phyloP scores from a whole-genome alignment of 2,888 invertebrate genomes.

The Ecliptopera silaceata region DNA sequence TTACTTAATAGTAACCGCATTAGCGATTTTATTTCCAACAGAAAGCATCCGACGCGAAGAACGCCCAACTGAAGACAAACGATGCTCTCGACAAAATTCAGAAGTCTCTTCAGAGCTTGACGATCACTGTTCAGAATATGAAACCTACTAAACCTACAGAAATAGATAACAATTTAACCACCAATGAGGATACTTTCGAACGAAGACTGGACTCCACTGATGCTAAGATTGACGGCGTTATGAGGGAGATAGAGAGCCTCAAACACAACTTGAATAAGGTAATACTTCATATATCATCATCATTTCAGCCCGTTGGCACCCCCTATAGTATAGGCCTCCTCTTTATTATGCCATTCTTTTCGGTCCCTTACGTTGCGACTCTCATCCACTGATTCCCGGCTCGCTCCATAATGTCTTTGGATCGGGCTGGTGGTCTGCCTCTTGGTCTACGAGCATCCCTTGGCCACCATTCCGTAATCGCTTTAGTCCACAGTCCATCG shows the following conservation, averaged over 20 bases:
- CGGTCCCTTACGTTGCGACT: too few species aligned
- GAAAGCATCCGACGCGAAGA: constrained; percentile 86
- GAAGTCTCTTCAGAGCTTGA: constrained; percentile 58
- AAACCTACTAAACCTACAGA: constrained; percentile 42
- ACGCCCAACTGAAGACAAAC: constrained; percentile 84
- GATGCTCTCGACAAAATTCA: constrained; percentile 79
- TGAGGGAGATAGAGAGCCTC: constrained; percentile 59
- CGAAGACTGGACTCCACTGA: constrained; percentile 65
- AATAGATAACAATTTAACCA: constrained; percentile 59
- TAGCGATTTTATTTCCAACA: constrained; percentile 47
- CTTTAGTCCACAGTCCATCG: too few species aligned
- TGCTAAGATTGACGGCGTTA: constrained; percentile 66
- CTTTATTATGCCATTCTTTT: too few species aligned
- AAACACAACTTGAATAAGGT: constrained; percentile 67
- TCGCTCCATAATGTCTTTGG: too few species aligned
- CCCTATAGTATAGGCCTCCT: too few species aligned
- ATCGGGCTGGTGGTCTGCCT: too few species aligned
- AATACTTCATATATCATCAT: constrained; percentile 5
- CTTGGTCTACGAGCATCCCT: too few species aligned
- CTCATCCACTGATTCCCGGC: too few species aligned
- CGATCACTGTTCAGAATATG: constrained; percentile 45
- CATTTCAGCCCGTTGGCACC: too few species aligned
- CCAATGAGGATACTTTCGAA: constrained; percentile 51
- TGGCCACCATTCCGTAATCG: too few species aligned
- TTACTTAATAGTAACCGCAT: constrained; percentile 28